Evolutionary conservation across 2,888 invertebrate species (phyloP).

Genomic region (Beris chalybata): DNA sequence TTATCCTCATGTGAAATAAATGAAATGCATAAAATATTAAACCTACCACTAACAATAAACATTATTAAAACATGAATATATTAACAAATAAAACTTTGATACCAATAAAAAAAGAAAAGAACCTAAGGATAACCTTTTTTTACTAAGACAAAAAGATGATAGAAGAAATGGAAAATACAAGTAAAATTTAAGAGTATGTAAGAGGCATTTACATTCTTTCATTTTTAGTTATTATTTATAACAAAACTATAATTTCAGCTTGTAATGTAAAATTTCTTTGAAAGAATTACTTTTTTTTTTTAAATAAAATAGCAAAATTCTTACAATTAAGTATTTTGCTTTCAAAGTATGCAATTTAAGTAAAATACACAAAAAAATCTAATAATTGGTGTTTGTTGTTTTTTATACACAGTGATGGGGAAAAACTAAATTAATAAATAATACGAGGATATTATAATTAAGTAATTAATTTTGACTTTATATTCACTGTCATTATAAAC

Average conservation of each 20-base stretch:
- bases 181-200: background rate
- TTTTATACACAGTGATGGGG: conserved; percentile 26
- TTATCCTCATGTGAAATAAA: background rate
- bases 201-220: background rate
- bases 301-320: too few relatives aligned
- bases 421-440: background rate
- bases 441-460: too few relatives aligned
- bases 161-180: background rate
- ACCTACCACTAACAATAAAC: background rate
- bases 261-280: too few relatives aligned
- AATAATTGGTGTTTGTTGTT: conserved; percentile 29
- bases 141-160: conserved; percentile 1
- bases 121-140: conserved; percentile 21
- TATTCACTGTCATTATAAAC: too few relatives aligned
- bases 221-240: too few relatives aligned
- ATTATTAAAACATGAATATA: conserved; percentile 4
- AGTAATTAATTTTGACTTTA: too few relatives aligned
- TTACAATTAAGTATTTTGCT: too few relatives aligned
- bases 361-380: too few relatives aligned
- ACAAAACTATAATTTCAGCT: too few relatives aligned
- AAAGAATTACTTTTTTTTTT: too few relatives aligned
- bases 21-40: background rate
- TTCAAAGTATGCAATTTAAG: too few relatives aligned
- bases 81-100: conserved; percentile 26
- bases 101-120: conserved; percentile 5